These are phyloP conservation scores for Drosophila diplacantha DNA, from an alignment of 2,888 invertebrate genomes.

Conservation along the genomic window DNA sequence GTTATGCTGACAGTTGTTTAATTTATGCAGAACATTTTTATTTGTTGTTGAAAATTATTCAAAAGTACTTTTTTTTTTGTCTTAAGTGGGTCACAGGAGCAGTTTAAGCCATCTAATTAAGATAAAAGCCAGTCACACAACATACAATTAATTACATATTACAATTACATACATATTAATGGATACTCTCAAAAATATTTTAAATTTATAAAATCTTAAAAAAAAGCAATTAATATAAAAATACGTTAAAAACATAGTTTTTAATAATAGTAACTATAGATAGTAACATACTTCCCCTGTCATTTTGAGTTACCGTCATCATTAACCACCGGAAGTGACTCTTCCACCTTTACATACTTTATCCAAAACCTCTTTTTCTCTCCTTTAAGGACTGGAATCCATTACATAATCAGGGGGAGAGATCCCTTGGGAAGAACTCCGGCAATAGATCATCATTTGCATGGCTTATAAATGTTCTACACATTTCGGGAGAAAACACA, in stretches of 20 bases:
- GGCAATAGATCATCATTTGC: slow-evolving; percentile 64
- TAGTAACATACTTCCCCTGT: not conserved
- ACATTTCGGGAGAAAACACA: slow-evolving; percentile 12
- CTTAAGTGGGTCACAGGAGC: slow-evolving; percentile 8
- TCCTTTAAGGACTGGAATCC: slow-evolving; percentile 2
- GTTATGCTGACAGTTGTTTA: slow-evolving; percentile 59
- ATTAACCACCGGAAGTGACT: not conserved
- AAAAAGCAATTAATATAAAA: not conserved
- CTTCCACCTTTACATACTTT: not conserved
- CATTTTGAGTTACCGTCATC: not conserved
- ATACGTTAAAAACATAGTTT: not conserved
- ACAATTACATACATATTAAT: too few relatives aligned
- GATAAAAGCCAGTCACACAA: not conserved
- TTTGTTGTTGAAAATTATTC: slow-evolving; percentile 2
- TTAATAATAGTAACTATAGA: not conserved
- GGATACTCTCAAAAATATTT: not conserved
- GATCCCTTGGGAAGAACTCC: slow-evolving; percentile 32
- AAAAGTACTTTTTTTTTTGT: not conserved
- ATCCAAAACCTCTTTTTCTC: not conserved
- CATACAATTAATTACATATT: too few relatives aligned
- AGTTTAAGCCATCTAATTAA: not conserved
- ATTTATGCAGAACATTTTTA: slow-evolving; percentile 51
- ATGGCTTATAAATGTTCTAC: slow-evolving; percentile 40
- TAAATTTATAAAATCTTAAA: too few relatives aligned
- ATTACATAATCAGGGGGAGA: slow-evolving; percentile 22